Evolutionary conservation across 2,113 vertebrate genomes (phyloP).

Genomic region (Cairina moschata): DNA sequence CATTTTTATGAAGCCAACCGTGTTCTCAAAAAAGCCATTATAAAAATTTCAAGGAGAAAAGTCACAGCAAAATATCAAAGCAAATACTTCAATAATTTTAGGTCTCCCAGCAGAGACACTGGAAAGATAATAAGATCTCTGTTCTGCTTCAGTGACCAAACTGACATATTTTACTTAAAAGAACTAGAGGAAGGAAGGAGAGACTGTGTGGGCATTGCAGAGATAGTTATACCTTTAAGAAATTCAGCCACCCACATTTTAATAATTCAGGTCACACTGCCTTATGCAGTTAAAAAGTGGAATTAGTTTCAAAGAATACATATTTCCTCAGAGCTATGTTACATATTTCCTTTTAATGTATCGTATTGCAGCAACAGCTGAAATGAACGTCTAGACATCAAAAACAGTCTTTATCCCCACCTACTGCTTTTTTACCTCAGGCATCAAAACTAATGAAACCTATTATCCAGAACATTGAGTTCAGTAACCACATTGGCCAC

Average conservation of each 20-base stretch:
- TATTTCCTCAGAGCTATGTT: slow-evolving; percentile 79
- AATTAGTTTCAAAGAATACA: slow-evolving; percentile 81
- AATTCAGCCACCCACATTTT: slow-evolving; percentile 71
- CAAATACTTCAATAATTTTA: slow-evolving; percentile 74
- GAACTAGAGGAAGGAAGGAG: slow-evolving; percentile 27
- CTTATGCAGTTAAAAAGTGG: slow-evolving; percentile 75
- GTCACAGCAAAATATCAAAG: slow-evolving; percentile 74
- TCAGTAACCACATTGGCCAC: slow-evolving; percentile 61
- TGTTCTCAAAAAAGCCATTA: slow-evolving; percentile 58
- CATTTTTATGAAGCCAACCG: slow-evolving; percentile 48
- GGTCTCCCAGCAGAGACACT: slow-evolving; percentile 73
- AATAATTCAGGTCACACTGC: slow-evolving; percentile 76
- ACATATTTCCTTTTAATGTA: slow-evolving; percentile 81
- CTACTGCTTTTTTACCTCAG: slow-evolving; percentile 79
- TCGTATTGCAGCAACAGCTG: slow-evolving; percentile 78
- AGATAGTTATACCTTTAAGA: slow-evolving; percentile 65
- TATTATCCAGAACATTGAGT: slow-evolving; percentile 77
- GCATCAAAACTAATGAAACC: slow-evolving; percentile 82
- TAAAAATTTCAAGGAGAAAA: slow-evolving; percentile 66
- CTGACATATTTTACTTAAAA: slow-evolving; percentile 72
- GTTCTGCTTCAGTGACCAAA: slow-evolving; percentile 68
- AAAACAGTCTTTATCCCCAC: slow-evolving; percentile 77
- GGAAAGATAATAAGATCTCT: slow-evolving; percentile 69
- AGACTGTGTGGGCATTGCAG: background rate
- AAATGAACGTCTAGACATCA: slow-evolving; percentile 81